Percentiles rank a stretch among this genome's conserved stretches.
phyloP scores from a whole-genome alignment of 2,888 invertebrate genomes.

The Megamerina dolium region DNA sequence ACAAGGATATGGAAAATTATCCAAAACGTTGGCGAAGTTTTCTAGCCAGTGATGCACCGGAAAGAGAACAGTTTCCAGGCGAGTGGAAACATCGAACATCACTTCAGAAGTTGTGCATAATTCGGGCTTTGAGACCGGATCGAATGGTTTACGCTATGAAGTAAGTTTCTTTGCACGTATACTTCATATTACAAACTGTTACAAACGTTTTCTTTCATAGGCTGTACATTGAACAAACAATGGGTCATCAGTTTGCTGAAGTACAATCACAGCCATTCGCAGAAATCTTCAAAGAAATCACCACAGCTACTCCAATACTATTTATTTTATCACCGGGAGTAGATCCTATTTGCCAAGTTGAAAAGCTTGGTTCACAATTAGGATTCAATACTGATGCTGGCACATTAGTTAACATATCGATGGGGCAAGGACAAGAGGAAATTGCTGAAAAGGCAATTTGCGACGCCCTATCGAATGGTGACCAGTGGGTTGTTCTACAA shows the following conservation, averaged over 20 bases:
- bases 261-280: constrained; percentile 71
- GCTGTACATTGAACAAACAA: constrained; percentile 78
- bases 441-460: constrained; percentile 84
- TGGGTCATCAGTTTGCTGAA: constrained; percentile 76
- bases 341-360: constrained; percentile 74
- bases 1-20: constrained; percentile 88
- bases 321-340: constrained; percentile 94
- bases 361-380: constrained; percentile 71
- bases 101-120: constrained; percentile 83
- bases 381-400: constrained; percentile 72
- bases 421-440: constrained; percentile 91
- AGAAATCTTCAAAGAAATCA: constrained; percentile 80
- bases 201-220: constrained; percentile 21
- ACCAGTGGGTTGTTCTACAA: constrained; percentile 85
- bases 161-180: constrained; percentile 47
- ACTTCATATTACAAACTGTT: too few relatives aligned
- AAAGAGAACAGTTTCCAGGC: constrained; percentile 88
- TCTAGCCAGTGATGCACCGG: constrained; percentile 84
- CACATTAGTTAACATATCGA: constrained; percentile 86
- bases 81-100: constrained; percentile 93
- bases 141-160: constrained; percentile 87
- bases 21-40: constrained; percentile 90
- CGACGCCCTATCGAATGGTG: constrained; percentile 65
- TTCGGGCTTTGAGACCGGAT: constrained; percentile 85
- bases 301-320: constrained; percentile 79